Conservation (phyloP, 1,140 invertebrate species). For the Halesus radiatus region DNA sequence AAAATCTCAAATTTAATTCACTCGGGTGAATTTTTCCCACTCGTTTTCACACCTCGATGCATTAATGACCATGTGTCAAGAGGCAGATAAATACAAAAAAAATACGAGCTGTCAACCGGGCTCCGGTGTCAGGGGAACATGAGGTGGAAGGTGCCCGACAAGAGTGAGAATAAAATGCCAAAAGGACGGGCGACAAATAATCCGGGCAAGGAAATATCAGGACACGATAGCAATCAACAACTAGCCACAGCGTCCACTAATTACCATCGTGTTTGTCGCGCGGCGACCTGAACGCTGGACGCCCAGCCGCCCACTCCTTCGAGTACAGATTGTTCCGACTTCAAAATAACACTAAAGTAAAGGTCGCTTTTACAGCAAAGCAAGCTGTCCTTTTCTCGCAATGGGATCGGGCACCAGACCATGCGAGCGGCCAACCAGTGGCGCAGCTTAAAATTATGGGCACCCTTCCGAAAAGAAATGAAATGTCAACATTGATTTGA, state of each 20-base stretch:
- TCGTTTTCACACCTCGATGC: constrained; percentile 38
- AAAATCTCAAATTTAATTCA: constrained; percentile 31
- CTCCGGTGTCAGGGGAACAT: constrained; percentile 9
- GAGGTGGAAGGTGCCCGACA: background rate
- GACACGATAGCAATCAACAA: constrained; percentile 56
- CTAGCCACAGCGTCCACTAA: constrained; percentile 57
- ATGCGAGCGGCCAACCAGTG: no score
- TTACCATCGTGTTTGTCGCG: constrained; percentile 52
- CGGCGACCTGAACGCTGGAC: constrained; percentile 16
- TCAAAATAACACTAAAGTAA: background rate
- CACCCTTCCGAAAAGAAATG: no score
- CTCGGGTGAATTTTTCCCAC: constrained; percentile 31
- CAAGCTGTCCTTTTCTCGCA: background rate
- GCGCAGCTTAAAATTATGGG: no score
- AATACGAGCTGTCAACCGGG: constrained; percentile 8
- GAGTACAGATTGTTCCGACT: constrained; percentile 4
- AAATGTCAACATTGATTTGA: no score
- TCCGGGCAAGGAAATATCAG: constrained; percentile 3
- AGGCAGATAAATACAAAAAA: constrained; percentile 29
- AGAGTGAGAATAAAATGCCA: constrained; percentile 14
- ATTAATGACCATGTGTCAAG: constrained; percentile 37
- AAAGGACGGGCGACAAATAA: background rate
- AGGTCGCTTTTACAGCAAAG: background rate
- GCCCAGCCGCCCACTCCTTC: background rate
- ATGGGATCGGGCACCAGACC: no score